Evolutionary conservation across 2,113 vertebrate genomes (phyloP).

Genomic region (Psophia crepitans): DNA sequence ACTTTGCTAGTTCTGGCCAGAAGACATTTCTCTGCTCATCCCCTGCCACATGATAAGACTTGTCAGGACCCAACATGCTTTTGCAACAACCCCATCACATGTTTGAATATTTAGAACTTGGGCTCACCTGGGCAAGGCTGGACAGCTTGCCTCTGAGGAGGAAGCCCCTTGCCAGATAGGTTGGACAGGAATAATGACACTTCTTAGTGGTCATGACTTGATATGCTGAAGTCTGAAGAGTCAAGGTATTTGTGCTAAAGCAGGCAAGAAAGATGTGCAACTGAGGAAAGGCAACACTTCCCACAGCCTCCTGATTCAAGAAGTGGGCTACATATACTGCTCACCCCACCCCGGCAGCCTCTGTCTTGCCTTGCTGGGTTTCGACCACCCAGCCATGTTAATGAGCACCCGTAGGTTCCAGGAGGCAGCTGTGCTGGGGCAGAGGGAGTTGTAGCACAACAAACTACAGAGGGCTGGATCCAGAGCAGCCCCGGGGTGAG

Average conservation of each 20-base stretch:
- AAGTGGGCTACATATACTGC: fast-evolving
- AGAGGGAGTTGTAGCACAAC: background rate
- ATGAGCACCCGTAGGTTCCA: background rate
- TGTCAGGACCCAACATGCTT: constrained; percentile 32
- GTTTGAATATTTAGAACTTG: constrained; percentile 44
- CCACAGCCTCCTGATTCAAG: background rate
- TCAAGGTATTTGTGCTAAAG: background rate
- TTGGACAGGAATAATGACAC: constrained; percentile 1
- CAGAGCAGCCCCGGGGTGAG: fast-evolving
- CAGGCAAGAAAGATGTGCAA: background rate
- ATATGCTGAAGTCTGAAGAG: background rate
- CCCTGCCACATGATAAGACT: constrained; percentile 49
- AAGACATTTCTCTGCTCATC: background rate
- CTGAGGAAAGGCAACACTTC: background rate
- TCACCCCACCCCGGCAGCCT: background rate
- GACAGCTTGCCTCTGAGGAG: background rate
- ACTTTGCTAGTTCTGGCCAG: constrained; percentile 13
- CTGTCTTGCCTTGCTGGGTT: background rate
- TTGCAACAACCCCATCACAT: constrained; percentile 51
- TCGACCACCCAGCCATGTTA: fast-evolving
- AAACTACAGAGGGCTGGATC: background rate
- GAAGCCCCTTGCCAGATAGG: background rate
- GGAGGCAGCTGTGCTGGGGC: background rate
- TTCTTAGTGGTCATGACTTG: background rate
- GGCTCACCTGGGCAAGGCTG: constrained; percentile 25